Base-by-base conservation (phyloP, 2,797 vertebrate species). In the Sphenopsis melanotis region DNA sequence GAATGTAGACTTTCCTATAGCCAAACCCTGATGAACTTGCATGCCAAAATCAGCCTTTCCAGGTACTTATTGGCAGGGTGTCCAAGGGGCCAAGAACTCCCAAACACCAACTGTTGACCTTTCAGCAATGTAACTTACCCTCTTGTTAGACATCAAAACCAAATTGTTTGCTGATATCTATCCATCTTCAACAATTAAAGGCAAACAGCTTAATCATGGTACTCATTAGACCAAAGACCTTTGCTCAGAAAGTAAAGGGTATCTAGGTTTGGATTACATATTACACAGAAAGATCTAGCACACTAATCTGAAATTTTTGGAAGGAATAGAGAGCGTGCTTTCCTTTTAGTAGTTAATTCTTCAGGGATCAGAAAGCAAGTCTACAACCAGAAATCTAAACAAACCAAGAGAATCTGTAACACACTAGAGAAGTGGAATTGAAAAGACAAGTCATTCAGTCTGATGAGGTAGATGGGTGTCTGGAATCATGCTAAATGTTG, bases 361-460 rank as follows among this genome's bases (percentile, higher is more conserved):
- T 88, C 15, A 15, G 52, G 55, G 49, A 66, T 83, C 61, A 90
- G 68, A 94, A 95, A 90, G 39, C 11, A 91, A 83, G n/a, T 78
- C 30, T 81, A 26, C 42, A 72, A 87, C 55, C 64, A 83, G 50
- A 94, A 95, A 92, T 77, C 75, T 68, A 81, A 95, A 78, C 50
- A 47, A 9, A 0, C 15, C 37, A 65, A 83, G 53, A 59, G 1
- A 1, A 80, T 59, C 56, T 83, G 18, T 64, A 75, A 78, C 52
- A 53, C 20, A 14, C n/a, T 66, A 64, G 26, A 60, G 39, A 95
- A 87, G 39, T 30, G 26, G 50, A 85, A 91, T 11, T 71, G 78
- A 72, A 87, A 89, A 82, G 68, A 66, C 30, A 53, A 89, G 36
- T 82, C n/a, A 42, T 66, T 83, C 37, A 41, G 70, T 55, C 34